phyloP scores from a whole-genome alignment of 2,888 invertebrate genomes.

The Tipula vernalis region DNA sequence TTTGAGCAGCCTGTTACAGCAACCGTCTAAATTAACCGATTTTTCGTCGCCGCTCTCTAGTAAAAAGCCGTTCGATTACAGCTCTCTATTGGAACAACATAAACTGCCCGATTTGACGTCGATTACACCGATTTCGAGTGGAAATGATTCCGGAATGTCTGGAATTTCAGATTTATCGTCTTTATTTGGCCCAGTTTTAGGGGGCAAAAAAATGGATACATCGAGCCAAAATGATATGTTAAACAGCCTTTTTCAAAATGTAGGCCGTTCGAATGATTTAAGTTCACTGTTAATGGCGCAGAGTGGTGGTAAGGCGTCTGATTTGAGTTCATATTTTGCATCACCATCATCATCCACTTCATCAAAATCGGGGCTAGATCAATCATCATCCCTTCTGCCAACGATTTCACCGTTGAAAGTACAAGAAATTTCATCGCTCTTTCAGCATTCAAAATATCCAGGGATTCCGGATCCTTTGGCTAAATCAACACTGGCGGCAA shows the following conservation, averaged over 20 bases:
- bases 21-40: slow-evolving; percentile 12
- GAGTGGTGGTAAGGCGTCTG: slow-evolving; percentile 15
- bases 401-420: slow-evolving; percentile 35
- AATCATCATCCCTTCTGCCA: slow-evolving; percentile 20
- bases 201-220: slow-evolving; percentile 19
- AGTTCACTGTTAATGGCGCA: slow-evolving; percentile 18
- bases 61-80: background rate
- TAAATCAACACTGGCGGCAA: slow-evolving; percentile 59
- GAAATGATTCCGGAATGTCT: slow-evolving; percentile 14
- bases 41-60: background rate
- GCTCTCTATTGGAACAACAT: background rate
- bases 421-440: slow-evolving; percentile 38
- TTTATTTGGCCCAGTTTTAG: slow-evolving; percentile 21
- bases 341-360: slow-evolving; percentile 16
- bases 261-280: slow-evolving; percentile 18
- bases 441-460: slow-evolving; percentile 35
- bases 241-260: slow-evolving; percentile 10
- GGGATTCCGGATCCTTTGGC: slow-evolving; percentile 62
- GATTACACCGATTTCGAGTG: slow-evolving; percentile 31
- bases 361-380: slow-evolving; percentile 19
- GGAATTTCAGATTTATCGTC: slow-evolving; percentile 13
- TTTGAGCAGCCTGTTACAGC: background rate
- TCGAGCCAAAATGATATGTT: slow-evolving; percentile 12
- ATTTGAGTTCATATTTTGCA: slow-evolving; percentile 21
- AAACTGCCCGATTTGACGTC: slow-evolving; percentile 21